Evolutionary conservation across 2,888 invertebrate genomes (phyloP).

Genomic region (Harpalus rufipes): DNA sequence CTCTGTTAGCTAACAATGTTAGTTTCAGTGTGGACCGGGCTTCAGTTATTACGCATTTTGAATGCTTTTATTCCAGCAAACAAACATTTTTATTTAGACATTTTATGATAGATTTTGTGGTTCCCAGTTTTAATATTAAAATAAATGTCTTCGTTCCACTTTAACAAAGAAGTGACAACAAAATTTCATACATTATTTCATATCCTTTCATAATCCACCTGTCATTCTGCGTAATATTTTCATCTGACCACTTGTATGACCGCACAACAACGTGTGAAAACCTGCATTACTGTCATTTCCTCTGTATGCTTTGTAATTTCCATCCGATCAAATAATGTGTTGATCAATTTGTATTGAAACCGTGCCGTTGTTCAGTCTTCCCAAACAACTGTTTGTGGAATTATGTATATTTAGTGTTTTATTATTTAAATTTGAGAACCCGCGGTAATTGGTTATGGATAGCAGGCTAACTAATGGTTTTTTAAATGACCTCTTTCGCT

Average conservation of each 20-base stretch:
- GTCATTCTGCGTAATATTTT: not conserved
- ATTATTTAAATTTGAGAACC: constrained; percentile 52
- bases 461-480: constrained; percentile 56
- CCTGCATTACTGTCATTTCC: not conserved
- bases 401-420: constrained; percentile 55
- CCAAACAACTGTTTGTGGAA: constrained; percentile 43
- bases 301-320: not conserved
- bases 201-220: not conserved
- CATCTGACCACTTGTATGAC: not conserved
- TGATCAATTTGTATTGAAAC: constrained; percentile 47
- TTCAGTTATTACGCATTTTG: too few relatives aligned
- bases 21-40: too few relatives aligned
- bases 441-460: constrained; percentile 49
- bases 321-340: constrained; percentile 4
- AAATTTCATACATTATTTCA: not conserved
- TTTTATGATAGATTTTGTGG: too few relatives aligned
- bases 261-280: constrained; percentile 29
- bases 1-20: too few relatives aligned
- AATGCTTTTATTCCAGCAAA: too few relatives aligned
- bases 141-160: not conserved
- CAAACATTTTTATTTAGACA: too few relatives aligned
- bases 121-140: not conserved
- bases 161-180: constrained; percentile 4
- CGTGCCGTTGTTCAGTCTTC: constrained; percentile 16
- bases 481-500: constrained; percentile 54